Conservation (phyloP, 2,888 invertebrate species). For the Parnassius apollo region DNA sequence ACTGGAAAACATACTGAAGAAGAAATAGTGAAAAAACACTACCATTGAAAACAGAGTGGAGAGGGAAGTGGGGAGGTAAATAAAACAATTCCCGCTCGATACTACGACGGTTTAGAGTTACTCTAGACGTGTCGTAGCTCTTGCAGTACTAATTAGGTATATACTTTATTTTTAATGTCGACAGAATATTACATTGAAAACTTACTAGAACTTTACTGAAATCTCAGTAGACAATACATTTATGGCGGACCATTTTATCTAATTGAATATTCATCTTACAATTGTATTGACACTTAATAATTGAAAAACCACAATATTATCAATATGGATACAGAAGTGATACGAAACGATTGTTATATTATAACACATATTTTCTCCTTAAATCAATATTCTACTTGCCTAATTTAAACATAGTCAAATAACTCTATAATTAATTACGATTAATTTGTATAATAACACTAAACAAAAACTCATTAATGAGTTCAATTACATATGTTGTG, state of each 20-base stretch:
- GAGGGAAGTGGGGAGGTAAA: neutral
- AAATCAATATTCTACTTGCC: conserved; percentile 40
- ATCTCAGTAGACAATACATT: conserved; percentile 63
- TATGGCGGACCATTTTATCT: conserved; percentile 59
- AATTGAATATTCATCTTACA: conserved; percentile 55
- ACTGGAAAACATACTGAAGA: too few species aligned
- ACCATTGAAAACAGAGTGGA: too few species aligned
- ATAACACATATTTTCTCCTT: conserved; percentile 35
- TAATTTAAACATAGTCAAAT: conserved; percentile 59
- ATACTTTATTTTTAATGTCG: conserved; percentile 63
- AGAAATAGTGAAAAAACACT: too few species aligned
- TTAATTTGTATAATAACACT: conserved; percentile 60
- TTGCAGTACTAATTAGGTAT: conserved; percentile 45
- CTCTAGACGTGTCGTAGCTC: neutral
- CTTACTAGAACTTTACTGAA: conserved; percentile 60
- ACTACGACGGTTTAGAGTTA: neutral
- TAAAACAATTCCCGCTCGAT: conserved; percentile 20
- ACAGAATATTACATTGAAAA: conserved; percentile 73
- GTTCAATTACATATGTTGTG: neutral
- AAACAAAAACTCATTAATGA: conserved; percentile 23
- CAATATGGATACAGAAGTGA: conserved; percentile 44
- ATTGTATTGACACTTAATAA: conserved; percentile 65
- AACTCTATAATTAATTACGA: conserved; percentile 55
- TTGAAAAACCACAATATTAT: conserved; percentile 59
- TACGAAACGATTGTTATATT: conserved; percentile 43